Evolutionary conservation across 2,888 invertebrate genomes (phyloP).

Genomic region (Kryphioiulus occultus): DNA sequence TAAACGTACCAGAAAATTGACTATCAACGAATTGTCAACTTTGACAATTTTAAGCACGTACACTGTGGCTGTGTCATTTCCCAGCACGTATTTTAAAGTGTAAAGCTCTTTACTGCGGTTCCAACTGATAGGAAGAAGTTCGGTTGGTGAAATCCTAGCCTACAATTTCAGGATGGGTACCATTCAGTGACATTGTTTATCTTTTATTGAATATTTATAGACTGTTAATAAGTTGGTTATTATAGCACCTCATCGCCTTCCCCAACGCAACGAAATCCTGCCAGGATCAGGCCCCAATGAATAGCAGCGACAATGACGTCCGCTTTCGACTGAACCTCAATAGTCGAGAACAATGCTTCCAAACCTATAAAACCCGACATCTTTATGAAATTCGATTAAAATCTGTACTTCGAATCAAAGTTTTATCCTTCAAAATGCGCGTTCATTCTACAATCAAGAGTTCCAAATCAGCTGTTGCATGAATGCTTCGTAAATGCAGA

Average conservation of each 20-base stretch:
- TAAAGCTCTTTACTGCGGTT: not conserved
- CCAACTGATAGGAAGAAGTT: slow-evolving; percentile 37
- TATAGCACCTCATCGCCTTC: not conserved
- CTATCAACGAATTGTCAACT: slow-evolving; percentile 22
- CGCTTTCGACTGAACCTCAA: not conserved
- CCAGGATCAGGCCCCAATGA: slow-evolving; percentile 40
- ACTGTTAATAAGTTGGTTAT: not conserved
- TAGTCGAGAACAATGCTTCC: slow-evolving; percentile 20
- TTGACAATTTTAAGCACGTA: not conserved
- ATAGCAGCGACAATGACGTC: slow-evolving; percentile 29
- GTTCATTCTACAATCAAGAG: not conserved
- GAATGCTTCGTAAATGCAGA: too few species aligned
- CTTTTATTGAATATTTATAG: not conserved
- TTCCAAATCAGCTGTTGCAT: too few species aligned
- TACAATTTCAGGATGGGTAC: not conserved
- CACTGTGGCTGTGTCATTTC: not conserved
- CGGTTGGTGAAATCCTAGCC: not conserved
- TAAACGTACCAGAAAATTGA: not conserved
- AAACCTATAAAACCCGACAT: slow-evolving; percentile 37
- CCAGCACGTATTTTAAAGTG: slow-evolving; percentile 33
- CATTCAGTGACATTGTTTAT: not conserved
- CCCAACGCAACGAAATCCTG: slow-evolving; percentile 39
- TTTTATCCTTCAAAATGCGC: not conserved
- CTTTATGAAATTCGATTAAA: not conserved
- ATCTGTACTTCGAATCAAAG: not conserved